Evolutionary conservation across 2,113 vertebrate species (phyloP).

Genomic region (Mesembrinibis cayennensis): DNA sequence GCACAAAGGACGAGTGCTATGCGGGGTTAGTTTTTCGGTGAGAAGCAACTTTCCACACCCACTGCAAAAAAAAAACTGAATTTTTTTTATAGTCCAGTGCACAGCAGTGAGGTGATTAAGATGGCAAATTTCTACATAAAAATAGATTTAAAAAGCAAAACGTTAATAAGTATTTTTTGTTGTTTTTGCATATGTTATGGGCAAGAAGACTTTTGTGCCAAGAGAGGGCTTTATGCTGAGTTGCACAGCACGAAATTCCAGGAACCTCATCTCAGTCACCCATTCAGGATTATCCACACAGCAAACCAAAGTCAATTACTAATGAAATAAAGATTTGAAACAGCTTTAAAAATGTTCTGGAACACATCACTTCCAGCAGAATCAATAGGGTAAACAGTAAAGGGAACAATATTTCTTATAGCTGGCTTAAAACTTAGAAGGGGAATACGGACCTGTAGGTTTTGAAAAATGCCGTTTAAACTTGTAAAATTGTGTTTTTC

Average conservation of each 20-base stretch:
- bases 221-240: background rate
- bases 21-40: no score
- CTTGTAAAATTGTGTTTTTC: background rate
- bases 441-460: background rate
- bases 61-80: background rate
- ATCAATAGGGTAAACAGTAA: background rate
- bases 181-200: fast-evolving
- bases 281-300: fast-evolving
- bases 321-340: background rate
- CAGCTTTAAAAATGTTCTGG: background rate
- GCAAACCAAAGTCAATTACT: background rate
- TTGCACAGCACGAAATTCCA: background rate
- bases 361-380: background rate
- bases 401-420: background rate
- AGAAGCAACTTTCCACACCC: background rate
- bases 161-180: fast-evolving
- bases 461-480: background rate
- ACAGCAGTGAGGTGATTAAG: background rate
- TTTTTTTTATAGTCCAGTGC: background rate
- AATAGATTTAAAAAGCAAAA: background rate
- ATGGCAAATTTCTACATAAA: background rate
- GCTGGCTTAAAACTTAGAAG: background rate
- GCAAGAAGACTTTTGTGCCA: background rate
- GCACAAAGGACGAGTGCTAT: background rate
- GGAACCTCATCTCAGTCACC: background rate